A percentile compares a stretch with the other conserved stretches of the same genome.
Conservation (phyloP, 2,113 vertebrate species). For the Megaceryle maxima region DNA sequence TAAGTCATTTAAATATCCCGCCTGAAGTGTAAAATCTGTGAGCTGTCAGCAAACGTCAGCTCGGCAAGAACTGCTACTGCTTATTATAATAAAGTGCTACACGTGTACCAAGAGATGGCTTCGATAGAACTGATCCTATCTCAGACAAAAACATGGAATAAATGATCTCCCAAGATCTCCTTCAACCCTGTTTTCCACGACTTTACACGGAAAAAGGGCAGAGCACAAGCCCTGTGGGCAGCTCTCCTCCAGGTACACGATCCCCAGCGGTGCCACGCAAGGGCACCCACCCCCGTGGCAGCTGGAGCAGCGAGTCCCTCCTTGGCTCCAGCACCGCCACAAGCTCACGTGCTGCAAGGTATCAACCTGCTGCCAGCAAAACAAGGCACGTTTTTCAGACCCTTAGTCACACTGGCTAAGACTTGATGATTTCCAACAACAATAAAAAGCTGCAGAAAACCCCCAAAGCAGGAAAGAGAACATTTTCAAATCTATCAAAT, state of each 20-base stretch:
- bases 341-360: background rate
- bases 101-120: background rate
- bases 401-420: background rate
- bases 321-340: background rate
- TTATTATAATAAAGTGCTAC: background rate
- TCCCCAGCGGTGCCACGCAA: background rate
- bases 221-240: background rate
- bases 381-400: background rate
- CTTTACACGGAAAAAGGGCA: background rate
- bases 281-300: background rate
- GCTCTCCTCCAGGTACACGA: fast-evolving
- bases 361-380: background rate
- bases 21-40: slow-evolving; percentile 33
- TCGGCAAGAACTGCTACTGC: background rate
- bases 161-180: background rate
- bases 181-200: background rate
- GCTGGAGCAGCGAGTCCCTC: background rate
- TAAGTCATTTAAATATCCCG: slow-evolving; percentile 11
- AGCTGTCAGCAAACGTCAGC: slow-evolving; percentile 48
- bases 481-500: background rate
- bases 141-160: background rate
- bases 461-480: background rate
- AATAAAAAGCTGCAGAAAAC: background rate
- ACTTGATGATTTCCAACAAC: background rate
- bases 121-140: background rate